Percentiles rank a stretch among this genome's conserved stretches.
These are phyloP conservation scores for Leptonema lineaticorne DNA, from an alignment of 1,140 invertebrate species.

Conservation along the genomic window DNA sequence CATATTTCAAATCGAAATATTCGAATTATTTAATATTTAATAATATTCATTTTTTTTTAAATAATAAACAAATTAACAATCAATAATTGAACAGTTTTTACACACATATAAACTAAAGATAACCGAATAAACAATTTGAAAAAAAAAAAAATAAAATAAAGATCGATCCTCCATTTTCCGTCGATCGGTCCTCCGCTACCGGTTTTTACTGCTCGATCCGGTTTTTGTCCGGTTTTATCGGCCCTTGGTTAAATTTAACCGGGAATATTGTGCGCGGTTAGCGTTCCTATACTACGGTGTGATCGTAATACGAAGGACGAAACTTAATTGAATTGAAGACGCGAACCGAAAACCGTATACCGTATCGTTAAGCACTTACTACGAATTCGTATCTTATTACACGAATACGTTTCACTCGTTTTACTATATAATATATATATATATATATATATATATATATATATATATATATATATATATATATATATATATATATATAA, in stretches of 20 bases:
- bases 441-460: not conserved
- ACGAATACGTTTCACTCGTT: no score
- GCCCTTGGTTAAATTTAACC: not conserved
- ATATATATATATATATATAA: not conserved
- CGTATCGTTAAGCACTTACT: not conserved
- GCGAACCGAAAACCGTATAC: constrained; percentile 26
- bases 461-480: not conserved
- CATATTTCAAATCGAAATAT: no score
- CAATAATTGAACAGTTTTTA: no score
- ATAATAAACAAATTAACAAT: no score
- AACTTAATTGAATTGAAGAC: constrained; percentile 36
- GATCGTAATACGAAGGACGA: constrained; percentile 27
- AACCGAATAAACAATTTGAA: no score
- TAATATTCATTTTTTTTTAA: no score
- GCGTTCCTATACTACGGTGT: not conserved
- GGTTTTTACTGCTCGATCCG: no score
- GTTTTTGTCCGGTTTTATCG: not conserved
- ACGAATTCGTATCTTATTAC: not conserved
- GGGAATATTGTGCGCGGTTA: not conserved
- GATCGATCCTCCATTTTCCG: no score
- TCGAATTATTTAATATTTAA: no score
- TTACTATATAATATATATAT: not conserved
- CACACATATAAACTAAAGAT: no score
- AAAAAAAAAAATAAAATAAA: no score
- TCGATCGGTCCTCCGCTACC: no score